Percentiles rank a stretch among this genome's conserved stretches.
phyloP scores from a whole-genome alignment of 2,888 invertebrate genomes.

The Paralinhomoeus sp. region DNA sequence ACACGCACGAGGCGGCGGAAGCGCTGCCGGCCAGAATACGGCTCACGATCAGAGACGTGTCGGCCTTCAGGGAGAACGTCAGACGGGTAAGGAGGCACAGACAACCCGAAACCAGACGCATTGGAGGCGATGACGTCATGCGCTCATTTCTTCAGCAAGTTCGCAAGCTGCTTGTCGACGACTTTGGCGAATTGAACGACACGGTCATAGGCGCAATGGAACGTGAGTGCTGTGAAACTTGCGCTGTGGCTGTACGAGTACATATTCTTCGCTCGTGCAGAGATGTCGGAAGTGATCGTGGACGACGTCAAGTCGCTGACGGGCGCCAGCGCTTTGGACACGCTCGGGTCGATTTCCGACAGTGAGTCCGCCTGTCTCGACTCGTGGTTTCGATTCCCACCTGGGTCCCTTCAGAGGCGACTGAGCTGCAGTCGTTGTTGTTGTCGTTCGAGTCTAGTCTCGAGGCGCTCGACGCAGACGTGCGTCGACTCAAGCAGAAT shows the following conservation, averaged over 20 bases:
- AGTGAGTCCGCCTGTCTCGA: too few species aligned
- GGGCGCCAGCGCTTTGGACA: slow-evolving; percentile 1
- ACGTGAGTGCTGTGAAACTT: not conserved
- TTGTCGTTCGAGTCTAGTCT: too few species aligned
- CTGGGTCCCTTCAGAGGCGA: too few species aligned
- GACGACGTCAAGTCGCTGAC: not conserved
- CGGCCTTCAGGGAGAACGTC: not conserved
- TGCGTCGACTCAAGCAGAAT: too few species aligned
- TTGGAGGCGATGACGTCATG: not conserved
- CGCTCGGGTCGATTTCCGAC: not conserved
- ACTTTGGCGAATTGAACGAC: not conserved
- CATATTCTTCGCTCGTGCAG: too few species aligned
- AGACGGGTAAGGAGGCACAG: too few species aligned
- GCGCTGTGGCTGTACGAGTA: too few species aligned
- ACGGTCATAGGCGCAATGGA: not conserved
- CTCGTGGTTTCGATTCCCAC: too few species aligned
- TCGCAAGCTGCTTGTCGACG: slow-evolving; percentile 1
- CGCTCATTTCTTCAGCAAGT: not conserved
- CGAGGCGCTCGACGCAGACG: too few species aligned
- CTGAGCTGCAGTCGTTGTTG: too few species aligned
- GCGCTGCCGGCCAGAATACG: not conserved
- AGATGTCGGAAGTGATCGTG: not conserved
- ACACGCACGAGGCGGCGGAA: slow-evolving; percentile 2
- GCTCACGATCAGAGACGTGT: not conserved
- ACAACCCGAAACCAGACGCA: not conserved